Evolutionary conservation across 2,113 vertebrate genomes (phyloP).

Genomic region (Hystrix cristata): DNA sequence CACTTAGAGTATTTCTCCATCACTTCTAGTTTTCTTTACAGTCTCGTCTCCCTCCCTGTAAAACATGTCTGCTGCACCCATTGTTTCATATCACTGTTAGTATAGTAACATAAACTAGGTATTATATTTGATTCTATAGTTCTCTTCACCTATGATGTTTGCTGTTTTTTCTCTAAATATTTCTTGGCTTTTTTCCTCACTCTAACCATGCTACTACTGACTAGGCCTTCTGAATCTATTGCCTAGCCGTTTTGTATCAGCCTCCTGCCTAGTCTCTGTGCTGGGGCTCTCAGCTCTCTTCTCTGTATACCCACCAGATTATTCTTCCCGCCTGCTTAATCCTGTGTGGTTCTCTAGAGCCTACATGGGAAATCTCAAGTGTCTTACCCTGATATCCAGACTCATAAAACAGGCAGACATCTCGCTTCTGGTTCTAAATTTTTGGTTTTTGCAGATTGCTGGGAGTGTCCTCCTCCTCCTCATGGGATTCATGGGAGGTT

Average conservation of each 20-base stretch:
- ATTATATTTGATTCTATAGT: neutral
- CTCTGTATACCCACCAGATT: neutral
- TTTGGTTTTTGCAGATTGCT: neutral
- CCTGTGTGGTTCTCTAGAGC: too few species aligned
- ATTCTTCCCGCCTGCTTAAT: neutral
- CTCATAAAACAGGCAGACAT: neutral
- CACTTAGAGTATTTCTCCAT: neutral
- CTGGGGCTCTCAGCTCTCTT: neutral
- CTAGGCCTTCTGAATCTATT: neutral
- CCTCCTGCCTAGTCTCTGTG: neutral
- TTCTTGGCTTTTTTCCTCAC: neutral
- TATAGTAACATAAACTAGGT: neutral
- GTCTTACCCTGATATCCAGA: neutral
- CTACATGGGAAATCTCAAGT: neutral
- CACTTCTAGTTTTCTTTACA: neutral
- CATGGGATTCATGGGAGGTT: neutral
- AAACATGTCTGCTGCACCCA: neutral
- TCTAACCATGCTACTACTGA: neutral
- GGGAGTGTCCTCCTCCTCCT: fast-evolving
- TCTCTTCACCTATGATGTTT: neutral
- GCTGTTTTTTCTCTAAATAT: neutral
- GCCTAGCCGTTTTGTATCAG: neutral
- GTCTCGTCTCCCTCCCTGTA: neutral
- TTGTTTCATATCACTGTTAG: neutral
- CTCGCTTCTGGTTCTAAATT: neutral